Percentiles rank a stretch among this genome's conserved stretches.
Conservation (phyloP, 2,113 vertebrate species). For the Engystomops pustulosus region DNA sequence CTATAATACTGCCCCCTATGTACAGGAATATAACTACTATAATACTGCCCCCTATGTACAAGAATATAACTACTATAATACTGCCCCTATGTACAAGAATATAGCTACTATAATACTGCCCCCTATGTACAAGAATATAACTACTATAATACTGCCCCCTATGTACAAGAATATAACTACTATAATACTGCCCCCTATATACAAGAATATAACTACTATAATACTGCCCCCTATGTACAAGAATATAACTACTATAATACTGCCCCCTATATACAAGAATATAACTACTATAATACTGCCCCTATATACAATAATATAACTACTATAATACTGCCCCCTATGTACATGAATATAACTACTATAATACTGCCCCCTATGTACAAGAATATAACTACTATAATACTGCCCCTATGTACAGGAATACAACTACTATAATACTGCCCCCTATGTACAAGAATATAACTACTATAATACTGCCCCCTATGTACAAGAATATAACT, state of each 20-base stretch:
- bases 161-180: constrained; percentile 8
- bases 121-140: constrained; percentile 7
- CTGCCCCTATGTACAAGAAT: constrained; percentile 1
- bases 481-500: no score
- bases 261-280: neutral
- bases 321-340: neutral
- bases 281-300: constrained; percentile 1
- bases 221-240: neutral
- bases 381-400: constrained; percentile 4
- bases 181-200: neutral
- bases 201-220: constrained; percentile 9
- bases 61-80: constrained; percentile 16
- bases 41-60: neutral
- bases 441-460: neutral
- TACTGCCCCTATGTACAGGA: neutral
- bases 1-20: constrained; percentile 1
- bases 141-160: constrained; percentile 1
- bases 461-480: no score
- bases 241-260: neutral
- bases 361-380: neutral
- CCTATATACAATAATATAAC: neutral
- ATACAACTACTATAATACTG: neutral
- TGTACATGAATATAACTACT: neutral
- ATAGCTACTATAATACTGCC: constrained; percentile 2
- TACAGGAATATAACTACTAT: constrained; percentile 7